Evolutionary conservation across 2,888 invertebrate genomes (phyloP).

Genomic region (Pachydiplax longipennis): DNA sequence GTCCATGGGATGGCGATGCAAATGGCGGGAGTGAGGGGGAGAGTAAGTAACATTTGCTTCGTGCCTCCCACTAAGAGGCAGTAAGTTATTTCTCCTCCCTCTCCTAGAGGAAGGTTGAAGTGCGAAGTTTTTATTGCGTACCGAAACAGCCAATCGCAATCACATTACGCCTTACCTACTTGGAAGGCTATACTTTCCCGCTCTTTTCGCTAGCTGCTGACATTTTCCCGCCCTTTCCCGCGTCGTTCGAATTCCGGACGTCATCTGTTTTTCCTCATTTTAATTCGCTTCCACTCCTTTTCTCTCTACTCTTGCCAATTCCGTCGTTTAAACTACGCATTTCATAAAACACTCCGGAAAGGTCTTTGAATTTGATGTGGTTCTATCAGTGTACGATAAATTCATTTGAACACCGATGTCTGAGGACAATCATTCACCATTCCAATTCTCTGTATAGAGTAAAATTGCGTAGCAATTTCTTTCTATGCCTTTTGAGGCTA

Average conservation of each 20-base stretch:
- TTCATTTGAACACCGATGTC: neutral
- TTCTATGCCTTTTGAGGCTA: too few relatives aligned
- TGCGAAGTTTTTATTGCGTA: slow-evolving; percentile 22
- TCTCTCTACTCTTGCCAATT: neutral
- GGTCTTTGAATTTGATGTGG: neutral
- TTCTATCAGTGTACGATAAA: neutral
- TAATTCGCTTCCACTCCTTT: neutral
- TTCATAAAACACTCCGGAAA: neutral
- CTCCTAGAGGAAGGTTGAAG: neutral
- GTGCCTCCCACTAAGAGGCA: neutral
- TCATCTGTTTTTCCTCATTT: neutral
- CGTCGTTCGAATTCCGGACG: neutral
- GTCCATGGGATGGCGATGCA: neutral
- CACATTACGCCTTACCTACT: neutral
- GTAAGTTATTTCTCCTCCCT: neutral
- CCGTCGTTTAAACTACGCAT: neutral
- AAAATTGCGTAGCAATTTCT: too few relatives aligned
- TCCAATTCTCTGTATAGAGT: too few relatives aligned
- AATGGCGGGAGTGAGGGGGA: neutral
- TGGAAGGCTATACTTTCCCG: neutral
- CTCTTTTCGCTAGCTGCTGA: neutral
- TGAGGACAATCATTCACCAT: too few relatives aligned
- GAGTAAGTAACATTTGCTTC: neutral
- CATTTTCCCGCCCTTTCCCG: neutral
- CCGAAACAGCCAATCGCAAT: neutral